Conservation (phyloP, 1,140 invertebrate species). For the Achroia grisella region DNA sequence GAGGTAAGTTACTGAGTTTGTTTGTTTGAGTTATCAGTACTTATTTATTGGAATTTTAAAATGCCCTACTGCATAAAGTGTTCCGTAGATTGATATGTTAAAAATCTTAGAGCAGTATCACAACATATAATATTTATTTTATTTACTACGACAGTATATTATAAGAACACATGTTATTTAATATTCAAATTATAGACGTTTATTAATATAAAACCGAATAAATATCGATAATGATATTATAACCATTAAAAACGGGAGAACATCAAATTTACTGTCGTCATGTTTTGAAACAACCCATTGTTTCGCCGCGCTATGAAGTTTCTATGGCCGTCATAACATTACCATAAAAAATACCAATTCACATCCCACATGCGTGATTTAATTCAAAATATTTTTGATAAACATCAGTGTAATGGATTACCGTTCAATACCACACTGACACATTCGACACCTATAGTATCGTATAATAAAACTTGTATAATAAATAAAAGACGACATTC, state of each 20-base stretch:
- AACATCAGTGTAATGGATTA: constrained; percentile 35
- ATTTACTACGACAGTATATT: too few species aligned
- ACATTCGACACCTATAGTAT: constrained; percentile 19
- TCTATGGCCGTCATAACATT: constrained; percentile 43
- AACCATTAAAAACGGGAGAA: constrained; percentile 7
- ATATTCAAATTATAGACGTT: not conserved
- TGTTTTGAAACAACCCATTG: constrained; percentile 37
- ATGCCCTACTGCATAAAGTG: too few species aligned
- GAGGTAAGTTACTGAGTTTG: too few species aligned
- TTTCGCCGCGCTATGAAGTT: constrained; percentile 20
- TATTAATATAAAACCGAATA: constrained; percentile 1
- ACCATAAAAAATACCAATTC: constrained; percentile 43
- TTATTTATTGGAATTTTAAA: too few species aligned
- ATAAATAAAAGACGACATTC: constrained; percentile 31
- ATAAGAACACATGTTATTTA: too few species aligned
- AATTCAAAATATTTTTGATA: constrained; percentile 46
- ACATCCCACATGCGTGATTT: constrained; percentile 40
- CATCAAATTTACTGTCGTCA: constrained; percentile 23
- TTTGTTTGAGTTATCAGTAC: too few species aligned
- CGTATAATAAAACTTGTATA: constrained; percentile 19
- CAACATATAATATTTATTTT: too few species aligned
- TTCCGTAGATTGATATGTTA: too few species aligned
- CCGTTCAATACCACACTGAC: constrained; percentile 20
- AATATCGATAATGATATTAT: not conserved
- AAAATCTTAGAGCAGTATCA: too few species aligned